Conservation (phyloP, 2,888 invertebrate species). For the Limnephilus lunatus region DNA sequence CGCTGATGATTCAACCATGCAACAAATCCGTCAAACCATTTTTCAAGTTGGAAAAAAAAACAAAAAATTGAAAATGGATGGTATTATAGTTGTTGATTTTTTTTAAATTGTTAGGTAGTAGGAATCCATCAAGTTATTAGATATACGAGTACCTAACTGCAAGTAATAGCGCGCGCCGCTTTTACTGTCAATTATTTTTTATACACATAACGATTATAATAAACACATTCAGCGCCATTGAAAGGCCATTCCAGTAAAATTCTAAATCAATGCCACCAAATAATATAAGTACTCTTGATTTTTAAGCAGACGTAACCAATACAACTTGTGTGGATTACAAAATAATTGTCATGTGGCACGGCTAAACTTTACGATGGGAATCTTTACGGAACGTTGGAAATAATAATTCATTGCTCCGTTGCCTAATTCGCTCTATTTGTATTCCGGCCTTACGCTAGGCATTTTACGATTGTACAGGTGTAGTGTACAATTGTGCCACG, state of each 20-base stretch:
- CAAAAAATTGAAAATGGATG: too few relatives aligned
- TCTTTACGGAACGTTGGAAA: slow-evolving; percentile 20
- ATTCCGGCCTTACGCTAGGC: slow-evolving; percentile 4
- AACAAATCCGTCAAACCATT: too few relatives aligned
- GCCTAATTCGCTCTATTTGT: slow-evolving; percentile 7
- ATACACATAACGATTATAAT: too few relatives aligned
- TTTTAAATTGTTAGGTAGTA: too few relatives aligned
- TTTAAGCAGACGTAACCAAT: background rate
- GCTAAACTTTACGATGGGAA: background rate
- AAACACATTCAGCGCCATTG: background rate
- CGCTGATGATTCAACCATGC: too few relatives aligned
- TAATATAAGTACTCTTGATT: background rate
- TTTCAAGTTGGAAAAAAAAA: too few relatives aligned
- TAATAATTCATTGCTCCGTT: slow-evolving; percentile 24
- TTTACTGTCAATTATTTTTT: too few relatives aligned
- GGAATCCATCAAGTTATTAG: too few relatives aligned
- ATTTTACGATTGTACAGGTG: background rate
- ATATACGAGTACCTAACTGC: too few relatives aligned
- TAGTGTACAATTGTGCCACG: background rate
- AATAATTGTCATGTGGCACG: slow-evolving; percentile 34
- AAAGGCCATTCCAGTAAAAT: background rate
- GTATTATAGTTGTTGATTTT: too few relatives aligned
- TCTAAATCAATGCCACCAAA: background rate
- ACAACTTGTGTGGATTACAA: slow-evolving; percentile 12
- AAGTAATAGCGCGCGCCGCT: too few relatives aligned